These are phyloP conservation scores for Vanessa tameamea DNA, from an alignment of 1,140 invertebrate species.

Conservation along the genomic window DNA sequence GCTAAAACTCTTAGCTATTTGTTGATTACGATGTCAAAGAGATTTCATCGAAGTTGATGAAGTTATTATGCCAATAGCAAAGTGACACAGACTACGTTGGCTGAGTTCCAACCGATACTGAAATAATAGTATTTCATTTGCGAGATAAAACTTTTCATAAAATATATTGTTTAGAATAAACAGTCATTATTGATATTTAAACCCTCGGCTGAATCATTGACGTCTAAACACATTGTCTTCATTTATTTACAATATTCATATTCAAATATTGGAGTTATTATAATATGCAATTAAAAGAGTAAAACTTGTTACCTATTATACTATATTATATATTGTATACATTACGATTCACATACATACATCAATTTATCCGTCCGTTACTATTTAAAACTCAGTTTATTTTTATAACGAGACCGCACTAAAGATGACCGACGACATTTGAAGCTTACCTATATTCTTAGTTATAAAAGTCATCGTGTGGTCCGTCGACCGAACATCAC, in stretches of 20 bases:
- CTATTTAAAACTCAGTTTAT: constrained; percentile 6
- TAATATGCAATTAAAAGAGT: too few relatives aligned
- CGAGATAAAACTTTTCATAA: not conserved
- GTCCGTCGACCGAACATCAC: constrained; percentile 20
- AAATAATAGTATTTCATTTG: constrained; percentile 10
- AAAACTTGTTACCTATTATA: too few relatives aligned
- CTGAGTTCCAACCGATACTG: constrained; percentile 7
- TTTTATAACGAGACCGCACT: not conserved
- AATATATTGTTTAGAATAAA: too few relatives aligned
- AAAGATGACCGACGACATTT: not conserved
- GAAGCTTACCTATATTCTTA: constrained; percentile 13
- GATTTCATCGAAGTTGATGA: constrained; percentile 27
- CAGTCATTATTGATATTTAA: too few relatives aligned
- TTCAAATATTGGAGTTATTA: too few relatives aligned
- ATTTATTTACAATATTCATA: too few relatives aligned
- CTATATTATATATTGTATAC: not conserved
- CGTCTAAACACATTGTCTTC: too few relatives aligned
- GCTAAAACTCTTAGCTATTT: constrained; percentile 32
- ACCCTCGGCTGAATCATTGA: too few relatives aligned
- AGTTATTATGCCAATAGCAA: constrained; percentile 23
- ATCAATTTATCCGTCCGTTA: not conserved
- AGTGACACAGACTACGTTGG: constrained; percentile 15
- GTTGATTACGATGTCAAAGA: constrained; percentile 43
- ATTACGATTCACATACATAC: not conserved
- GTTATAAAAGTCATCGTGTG: constrained; percentile 20